phyloP scores from a whole-genome alignment of 2,797 vertebrate genomes.

The Pangasius krempfi region DNA sequence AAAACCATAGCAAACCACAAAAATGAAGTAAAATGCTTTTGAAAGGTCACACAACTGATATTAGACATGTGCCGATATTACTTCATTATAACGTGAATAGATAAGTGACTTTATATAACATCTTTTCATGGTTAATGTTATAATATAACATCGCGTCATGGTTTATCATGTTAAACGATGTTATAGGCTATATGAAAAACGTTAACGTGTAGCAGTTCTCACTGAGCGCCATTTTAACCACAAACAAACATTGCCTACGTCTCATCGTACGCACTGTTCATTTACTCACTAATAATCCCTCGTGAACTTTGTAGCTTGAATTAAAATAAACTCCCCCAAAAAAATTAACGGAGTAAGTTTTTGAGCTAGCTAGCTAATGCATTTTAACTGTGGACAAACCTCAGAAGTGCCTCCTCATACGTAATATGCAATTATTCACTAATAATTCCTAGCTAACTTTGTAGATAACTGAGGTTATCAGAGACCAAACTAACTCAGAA shows the following conservation, averaged over 20 bases:
- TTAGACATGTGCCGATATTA: background rate
- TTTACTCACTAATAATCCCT: background rate
- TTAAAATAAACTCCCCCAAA: background rate
- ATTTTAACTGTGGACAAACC: no score
- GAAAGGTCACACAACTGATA: background rate
- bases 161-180: background rate
- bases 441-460: background rate
- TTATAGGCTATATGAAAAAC: background rate
- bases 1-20: slow-evolving; percentile 19
- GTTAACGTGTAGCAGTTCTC: background rate
- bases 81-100: background rate
- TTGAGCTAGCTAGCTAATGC: no score
- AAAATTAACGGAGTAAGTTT: background rate
- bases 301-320: background rate
- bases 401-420: background rate
- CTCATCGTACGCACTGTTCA: background rate
- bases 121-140: no score
- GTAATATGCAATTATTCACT: background rate
- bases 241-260: background rate
- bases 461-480: background rate
- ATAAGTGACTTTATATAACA: background rate
- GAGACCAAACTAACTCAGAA: no score
- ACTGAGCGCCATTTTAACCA: background rate
- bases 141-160: background rate
- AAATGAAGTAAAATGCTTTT: background rate